phyloP scores from a whole-genome alignment of 2,113 vertebrate genomes.

The Typhlomys cinereus region DNA sequence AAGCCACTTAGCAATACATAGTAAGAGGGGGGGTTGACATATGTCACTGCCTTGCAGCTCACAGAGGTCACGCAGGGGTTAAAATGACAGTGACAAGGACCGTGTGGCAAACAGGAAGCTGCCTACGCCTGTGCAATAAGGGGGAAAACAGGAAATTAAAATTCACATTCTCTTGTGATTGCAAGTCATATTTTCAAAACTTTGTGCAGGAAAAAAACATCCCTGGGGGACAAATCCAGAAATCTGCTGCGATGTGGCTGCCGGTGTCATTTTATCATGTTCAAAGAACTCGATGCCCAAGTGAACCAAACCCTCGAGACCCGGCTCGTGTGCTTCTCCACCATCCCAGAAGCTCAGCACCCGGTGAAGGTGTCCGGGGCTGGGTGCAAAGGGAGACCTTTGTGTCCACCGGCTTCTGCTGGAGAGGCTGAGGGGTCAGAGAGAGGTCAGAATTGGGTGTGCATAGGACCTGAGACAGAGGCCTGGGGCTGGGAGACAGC shows the following conservation, averaged over 20 bases:
- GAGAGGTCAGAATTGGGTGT: accelerated
- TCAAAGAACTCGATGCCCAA: not conserved
- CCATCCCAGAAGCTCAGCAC: not conserved
- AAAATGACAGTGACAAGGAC: not conserved
- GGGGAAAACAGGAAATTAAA: not conserved
- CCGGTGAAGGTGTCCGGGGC: not conserved
- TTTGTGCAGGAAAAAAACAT: not conserved
- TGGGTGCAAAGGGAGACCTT: not conserved
- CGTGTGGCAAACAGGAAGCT: not conserved
- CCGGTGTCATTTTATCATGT: not conserved
- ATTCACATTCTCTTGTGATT: not conserved
- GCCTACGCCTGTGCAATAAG: accelerated
- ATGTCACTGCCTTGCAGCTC: too few relatives aligned
- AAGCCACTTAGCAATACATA: not conserved
- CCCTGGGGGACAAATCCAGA: not conserved
- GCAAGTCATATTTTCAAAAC: not conserved
- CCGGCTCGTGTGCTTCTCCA: not conserved
- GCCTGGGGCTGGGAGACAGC: too few relatives aligned
- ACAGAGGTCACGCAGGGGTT: too few relatives aligned
- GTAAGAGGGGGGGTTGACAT: too few relatives aligned
- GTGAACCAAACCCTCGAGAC: not conserved
- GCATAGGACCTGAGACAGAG: not conserved
- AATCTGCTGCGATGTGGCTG: not conserved
- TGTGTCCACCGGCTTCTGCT: not conserved
- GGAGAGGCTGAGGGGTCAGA: not conserved